Base-by-base conservation (phyloP, 2,113 vertebrate genomes). In the Cryptoleucopteryx plumbea region DNA sequence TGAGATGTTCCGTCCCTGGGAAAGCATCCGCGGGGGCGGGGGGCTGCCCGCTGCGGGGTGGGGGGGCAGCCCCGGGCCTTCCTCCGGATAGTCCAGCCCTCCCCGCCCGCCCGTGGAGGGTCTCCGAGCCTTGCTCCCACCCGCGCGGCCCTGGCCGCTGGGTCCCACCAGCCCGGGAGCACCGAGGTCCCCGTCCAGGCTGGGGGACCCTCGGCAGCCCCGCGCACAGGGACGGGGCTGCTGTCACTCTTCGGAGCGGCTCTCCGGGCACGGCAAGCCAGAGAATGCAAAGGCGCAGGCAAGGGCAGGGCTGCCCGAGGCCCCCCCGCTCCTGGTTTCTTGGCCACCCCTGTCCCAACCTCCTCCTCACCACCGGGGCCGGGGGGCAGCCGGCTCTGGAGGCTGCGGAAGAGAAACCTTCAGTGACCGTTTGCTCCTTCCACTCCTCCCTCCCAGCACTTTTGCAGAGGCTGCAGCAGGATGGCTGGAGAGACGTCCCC, bases 321-420 rank as follows among this genome's bases (percentile, higher is more conserved):
- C 19, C 25, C 32, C 43, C 10, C 16, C 0, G 0, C n/a, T 34
- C 6, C 66, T 5, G 15, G 29, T 2, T 10, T 38, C n/a, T 42
- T 26, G 62, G 58, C 23, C 48, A 10, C 43, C 21, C 29, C 23
- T 6, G 38, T 21, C 5, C 11, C 73, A 13, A 6, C 38, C 68
- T 43, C 34, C 34, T 31, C 22, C n/a, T 71, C 52, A 5, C 13
- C 4, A 13, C n/a, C 12, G 40, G 31, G 36, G 5, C 7, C 3
- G 2, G 12, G 11, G 18, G 27, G 6, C 58, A 63, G 43, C 16
- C 34, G 10, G 29, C 42, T 48, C 38, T 7, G n/a, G 32, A 29
- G 21, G 56, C n/a, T 27, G 3, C 9, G 4, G 31, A 13, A 22
- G 32, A 18, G 45, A 38, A 75, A 32, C 8, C 8, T 17, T 5